phyloP scores from a whole-genome alignment of 2,797 vertebrate species.

The Gastrophryne carolinensis region DNA sequence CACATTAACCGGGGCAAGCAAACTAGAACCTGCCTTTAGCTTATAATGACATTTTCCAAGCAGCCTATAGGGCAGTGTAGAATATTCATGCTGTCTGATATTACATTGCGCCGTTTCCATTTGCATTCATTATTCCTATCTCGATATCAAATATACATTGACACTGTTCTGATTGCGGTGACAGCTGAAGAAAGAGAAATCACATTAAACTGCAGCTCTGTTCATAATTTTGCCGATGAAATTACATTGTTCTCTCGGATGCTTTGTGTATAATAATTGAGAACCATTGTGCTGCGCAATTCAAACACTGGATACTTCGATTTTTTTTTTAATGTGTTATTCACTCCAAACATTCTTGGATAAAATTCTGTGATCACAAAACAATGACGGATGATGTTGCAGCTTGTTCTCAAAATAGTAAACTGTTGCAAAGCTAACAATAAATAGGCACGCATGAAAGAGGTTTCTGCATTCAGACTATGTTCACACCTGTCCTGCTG shows the following conservation, averaged over 20 bases:
- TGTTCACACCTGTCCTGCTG: no score
- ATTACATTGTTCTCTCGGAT: conserved; percentile 26
- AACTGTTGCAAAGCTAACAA: neutral
- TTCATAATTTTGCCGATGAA: conserved; percentile 35
- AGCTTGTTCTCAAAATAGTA: neutral
- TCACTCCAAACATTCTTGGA: neutral
- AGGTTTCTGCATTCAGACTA: no score
- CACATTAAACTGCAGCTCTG: conserved; percentile 21
- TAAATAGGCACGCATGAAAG: no score
- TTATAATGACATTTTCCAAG: neutral
- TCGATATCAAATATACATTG: conserved; percentile 42
- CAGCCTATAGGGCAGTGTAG: neutral
- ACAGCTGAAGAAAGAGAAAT: conserved; percentile 23
- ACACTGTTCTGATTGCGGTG: conserved; percentile 23
- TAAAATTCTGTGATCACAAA: neutral
- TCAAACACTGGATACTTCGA: neutral
- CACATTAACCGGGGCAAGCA: no score
- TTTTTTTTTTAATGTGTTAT: conserved; percentile 28
- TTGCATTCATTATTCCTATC: conserved; percentile 8
- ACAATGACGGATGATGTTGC: neutral
- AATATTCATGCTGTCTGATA: neutral
- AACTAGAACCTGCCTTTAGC: neutral
- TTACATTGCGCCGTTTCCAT: conserved; percentile 20
- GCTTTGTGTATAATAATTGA: conserved; percentile 28
- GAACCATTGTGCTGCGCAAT: conserved; percentile 19